These are phyloP conservation scores for Sebastes reedi DNA, from an alignment of 2,797 vertebrate species.

Conservation along the genomic window DNA sequence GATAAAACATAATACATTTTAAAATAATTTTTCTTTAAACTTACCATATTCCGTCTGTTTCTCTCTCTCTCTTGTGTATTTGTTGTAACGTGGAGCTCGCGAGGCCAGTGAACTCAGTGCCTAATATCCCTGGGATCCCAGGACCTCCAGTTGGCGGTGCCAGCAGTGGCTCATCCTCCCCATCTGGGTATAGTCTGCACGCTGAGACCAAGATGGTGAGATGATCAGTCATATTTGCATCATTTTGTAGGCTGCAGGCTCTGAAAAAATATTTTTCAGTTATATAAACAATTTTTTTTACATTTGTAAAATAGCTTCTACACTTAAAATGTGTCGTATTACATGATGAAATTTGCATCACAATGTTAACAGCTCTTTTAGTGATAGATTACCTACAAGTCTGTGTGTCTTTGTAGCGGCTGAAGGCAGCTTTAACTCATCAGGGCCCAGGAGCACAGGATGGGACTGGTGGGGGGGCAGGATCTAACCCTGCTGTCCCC, in stretches of 20 bases:
- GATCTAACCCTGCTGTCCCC: conserved; percentile 88
- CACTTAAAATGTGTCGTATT: background rate
- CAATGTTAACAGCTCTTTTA: background rate
- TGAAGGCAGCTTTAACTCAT: conserved; percentile 92
- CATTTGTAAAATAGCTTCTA: background rate
- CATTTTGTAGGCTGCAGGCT: background rate
- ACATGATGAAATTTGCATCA: background rate
- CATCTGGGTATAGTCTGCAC: conserved; percentile 86
- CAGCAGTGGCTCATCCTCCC: conserved; percentile 87
- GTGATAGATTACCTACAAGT: background rate
- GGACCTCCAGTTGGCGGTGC: conserved; percentile 89
- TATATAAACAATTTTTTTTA: background rate
- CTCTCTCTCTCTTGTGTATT: conserved; percentile 5
- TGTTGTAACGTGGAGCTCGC: conserved; percentile 83
- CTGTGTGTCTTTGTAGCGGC: conserved; percentile 81
- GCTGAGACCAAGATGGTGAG: conserved; percentile 94
- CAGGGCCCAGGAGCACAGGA: conserved; percentile 86
- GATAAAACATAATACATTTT: background rate
- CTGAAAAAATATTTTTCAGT: background rate
- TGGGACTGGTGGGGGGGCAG: conserved; percentile 78
- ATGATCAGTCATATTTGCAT: background rate
- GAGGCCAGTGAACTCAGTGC: conserved; percentile 89
- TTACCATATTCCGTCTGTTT: background rate
- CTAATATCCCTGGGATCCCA: conserved; percentile 96
- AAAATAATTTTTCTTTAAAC: background rate